Conservation (phyloP, 2,797 vertebrate genomes). For the Sebastolobus altivelis region DNA sequence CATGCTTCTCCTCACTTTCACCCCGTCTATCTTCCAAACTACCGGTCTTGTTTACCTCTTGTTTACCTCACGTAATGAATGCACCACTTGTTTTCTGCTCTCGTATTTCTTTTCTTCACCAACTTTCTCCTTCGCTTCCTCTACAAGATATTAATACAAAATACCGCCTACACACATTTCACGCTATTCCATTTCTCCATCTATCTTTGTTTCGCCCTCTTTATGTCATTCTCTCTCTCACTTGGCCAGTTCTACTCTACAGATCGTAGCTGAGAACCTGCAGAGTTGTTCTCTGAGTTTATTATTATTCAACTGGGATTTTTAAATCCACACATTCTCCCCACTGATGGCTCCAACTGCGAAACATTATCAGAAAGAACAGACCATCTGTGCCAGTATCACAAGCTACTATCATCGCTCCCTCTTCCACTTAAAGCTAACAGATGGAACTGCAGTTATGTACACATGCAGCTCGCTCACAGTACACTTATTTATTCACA, state of each 20-base stretch:
- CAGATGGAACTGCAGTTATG: conserved; percentile 63
- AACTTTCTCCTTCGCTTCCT: conserved; percentile 12
- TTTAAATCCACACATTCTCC: conserved; percentile 72
- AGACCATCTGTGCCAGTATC: conserved; percentile 71
- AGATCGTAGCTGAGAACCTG: conserved; percentile 59
- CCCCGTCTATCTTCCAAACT: background rate
- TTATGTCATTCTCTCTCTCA: conserved; percentile 24
- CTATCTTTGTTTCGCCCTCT: conserved; percentile 34
- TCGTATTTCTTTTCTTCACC: conserved; percentile 21
- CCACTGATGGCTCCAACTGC: conserved; percentile 56
- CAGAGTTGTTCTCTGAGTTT: conserved; percentile 53
- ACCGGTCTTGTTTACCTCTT: background rate
- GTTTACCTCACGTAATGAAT: conserved; percentile 13
- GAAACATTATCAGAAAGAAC: conserved; percentile 69
- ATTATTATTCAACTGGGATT: conserved; percentile 69
- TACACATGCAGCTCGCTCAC: conserved; percentile 42
- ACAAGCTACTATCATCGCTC: conserved; percentile 39
- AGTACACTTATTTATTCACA: conserved; percentile 28
- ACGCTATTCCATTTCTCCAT: conserved; percentile 14
- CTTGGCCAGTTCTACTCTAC: conserved; percentile 33
- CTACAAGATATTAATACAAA: conserved; percentile 15
- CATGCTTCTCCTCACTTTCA: conserved; percentile 18
- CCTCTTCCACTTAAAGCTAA: conserved; percentile 54
- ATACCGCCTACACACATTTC: conserved; percentile 48
- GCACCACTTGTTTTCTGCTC: background rate